phyloP scores from a whole-genome alignment of 2,113 vertebrate genomes.

The Bucco capensis region DNA sequence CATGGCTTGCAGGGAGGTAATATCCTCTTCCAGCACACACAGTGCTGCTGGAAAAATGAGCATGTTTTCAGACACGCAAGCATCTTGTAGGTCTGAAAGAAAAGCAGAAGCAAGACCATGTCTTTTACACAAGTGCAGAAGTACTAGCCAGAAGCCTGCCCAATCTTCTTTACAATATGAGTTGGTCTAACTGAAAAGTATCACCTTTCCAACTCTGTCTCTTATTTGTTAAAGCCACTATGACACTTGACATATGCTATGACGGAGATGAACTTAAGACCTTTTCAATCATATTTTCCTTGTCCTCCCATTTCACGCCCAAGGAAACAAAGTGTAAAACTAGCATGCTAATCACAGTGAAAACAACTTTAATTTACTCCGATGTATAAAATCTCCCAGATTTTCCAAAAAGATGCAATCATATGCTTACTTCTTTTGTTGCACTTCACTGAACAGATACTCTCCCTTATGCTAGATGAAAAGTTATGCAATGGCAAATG shows the following conservation, averaged over 20 bases:
- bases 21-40: background rate
- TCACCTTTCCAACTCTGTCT: background rate
- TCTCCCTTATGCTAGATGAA: conserved; percentile 19
- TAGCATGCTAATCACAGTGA: background rate
- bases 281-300: background rate
- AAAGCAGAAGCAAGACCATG: background rate
- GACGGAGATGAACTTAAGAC: background rate
- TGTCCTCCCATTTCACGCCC: background rate
- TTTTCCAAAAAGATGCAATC: conserved; percentile 41
- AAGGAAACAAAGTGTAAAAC: background rate
- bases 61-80: background rate
- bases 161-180: background rate
- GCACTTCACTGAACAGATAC: conserved; percentile 29
- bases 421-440: conserved; percentile 21
- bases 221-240: background rate
- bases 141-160: background rate
- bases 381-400: background rate
- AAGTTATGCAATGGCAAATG: conserved; percentile 51
- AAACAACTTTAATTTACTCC: conserved; percentile 10
- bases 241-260: background rate
- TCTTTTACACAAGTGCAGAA: background rate
- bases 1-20: conserved; percentile 31
- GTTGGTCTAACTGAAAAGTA: background rate
- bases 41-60: background rate
- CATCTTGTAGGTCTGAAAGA: background rate